phyloP scores from a whole-genome alignment of 2,888 invertebrate species.

The Ornithoptera alexandrae region DNA sequence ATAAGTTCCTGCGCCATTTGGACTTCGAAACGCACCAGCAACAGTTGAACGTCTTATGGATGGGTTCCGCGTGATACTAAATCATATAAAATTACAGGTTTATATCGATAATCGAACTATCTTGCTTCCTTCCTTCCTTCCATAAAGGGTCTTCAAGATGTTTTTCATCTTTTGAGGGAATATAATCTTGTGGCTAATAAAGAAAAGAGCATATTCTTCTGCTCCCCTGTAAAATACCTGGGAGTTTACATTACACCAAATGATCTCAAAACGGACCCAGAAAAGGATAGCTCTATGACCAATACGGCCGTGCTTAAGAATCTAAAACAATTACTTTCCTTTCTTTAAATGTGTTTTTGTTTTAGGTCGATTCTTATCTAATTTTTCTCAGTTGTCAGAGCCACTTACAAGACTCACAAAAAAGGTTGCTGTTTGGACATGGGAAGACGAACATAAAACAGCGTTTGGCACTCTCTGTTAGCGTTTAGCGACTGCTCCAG shows the following conservation, averaged over 20 bases:
- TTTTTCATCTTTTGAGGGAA: too few relatives aligned
- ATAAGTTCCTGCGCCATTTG: constrained; percentile 44
- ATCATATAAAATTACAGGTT: constrained; percentile 33
- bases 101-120: constrained; percentile 43
- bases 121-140: too few relatives aligned
- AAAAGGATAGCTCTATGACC: constrained; percentile 37
- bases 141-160: constrained; percentile 36
- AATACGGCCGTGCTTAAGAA: constrained; percentile 36
- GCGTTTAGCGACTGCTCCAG: constrained; percentile 21
- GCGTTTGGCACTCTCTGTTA: constrained; percentile 14
- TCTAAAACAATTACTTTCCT: constrained; percentile 38
- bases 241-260: constrained; percentile 35
- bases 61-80: constrained; percentile 34
- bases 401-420: constrained; percentile 36
- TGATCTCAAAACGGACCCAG: constrained; percentile 34
- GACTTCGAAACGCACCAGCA: constrained; percentile 44
- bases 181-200: too few relatives aligned
- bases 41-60: constrained; percentile 46
- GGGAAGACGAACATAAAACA: constrained; percentile 25
- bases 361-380: constrained; percentile 39
- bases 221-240: constrained; percentile 8
- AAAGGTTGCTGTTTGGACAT: constrained; percentile 29
- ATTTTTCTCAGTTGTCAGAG: constrained; percentile 35
- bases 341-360: constrained; percentile 43
- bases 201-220: too few relatives aligned